Conservation (phyloP, 2,113 vertebrate species). For the Miniopterus natalensis region DNA sequence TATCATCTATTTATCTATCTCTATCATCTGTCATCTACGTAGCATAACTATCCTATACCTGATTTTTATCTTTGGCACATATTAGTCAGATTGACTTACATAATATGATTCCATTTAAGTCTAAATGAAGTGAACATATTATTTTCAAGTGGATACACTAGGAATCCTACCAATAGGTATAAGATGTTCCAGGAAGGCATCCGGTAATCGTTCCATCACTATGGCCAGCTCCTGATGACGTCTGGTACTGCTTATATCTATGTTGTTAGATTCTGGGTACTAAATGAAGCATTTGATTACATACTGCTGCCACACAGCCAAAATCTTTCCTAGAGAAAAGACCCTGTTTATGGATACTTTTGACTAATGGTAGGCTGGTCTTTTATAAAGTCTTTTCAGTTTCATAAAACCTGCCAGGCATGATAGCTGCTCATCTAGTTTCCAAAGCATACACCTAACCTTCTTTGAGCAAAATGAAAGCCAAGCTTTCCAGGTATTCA, state of each 20-base stretch:
- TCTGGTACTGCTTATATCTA: not conserved
- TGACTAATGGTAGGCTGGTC: not conserved
- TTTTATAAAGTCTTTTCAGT: not conserved
- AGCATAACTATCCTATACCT: not conserved
- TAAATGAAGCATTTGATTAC: slow-evolving; percentile 23
- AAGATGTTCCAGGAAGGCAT: not conserved
- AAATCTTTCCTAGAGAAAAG: not conserved
- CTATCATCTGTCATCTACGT: not conserved
- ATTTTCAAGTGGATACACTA: not conserved
- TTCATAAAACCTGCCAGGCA: not conserved
- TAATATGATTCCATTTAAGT: slow-evolving; percentile 16
- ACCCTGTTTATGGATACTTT: not conserved
- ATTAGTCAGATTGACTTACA: not conserved
- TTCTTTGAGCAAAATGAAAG: not conserved
- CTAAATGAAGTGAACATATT: not conserved
- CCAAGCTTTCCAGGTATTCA: not conserved
- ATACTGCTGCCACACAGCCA: not conserved
- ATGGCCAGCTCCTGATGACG: not conserved
- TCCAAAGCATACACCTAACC: not conserved
- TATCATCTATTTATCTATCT: not conserved
- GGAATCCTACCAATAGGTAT: not conserved
- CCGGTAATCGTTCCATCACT: not conserved
- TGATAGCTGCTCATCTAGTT: not conserved
- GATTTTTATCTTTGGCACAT: slow-evolving; percentile 34
- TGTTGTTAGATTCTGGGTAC: not conserved